Base-by-base conservation (phyloP, 2,113 vertebrate species). In the Manacus vitellinus region DNA sequence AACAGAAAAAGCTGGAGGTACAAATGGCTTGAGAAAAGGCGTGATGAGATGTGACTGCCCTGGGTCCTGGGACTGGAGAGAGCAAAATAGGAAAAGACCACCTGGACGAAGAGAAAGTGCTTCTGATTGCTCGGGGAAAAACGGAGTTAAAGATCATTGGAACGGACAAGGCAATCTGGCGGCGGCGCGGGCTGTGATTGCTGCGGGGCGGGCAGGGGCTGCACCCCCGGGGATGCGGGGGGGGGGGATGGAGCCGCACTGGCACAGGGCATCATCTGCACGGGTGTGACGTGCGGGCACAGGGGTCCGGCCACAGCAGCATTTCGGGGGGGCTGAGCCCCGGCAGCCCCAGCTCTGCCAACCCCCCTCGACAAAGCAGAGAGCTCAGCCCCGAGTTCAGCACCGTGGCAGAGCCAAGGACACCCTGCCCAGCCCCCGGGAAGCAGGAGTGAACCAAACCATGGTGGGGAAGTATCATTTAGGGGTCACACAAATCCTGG, bases 111-210 rank as follows among this genome's bases (percentile, higher is more conserved):
- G 96, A 88, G 96, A 96, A 96, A 95, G 54, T 14, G 79, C 85
- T 92, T 66, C 88, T 96, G 97, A 97, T 95, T 93, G 96, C 95
- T 75, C 2, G 4, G 76, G 86, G 66, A 35, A 83, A 93, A 88
- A 4, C 9, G 41, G 89, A 92, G 72, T 87, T 95, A 94, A 95
- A 80, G 94, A 77, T 96, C 95, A 96, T 97, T 81, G 89, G 94
- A 96, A 96, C 2, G 74, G 97, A 96, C 97, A 97, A 56, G 95
- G 97, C 96, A 97, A 96, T 95, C 96, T 96, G 95, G 86, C 16
- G 4, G 96, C 92, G 21, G 88, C 25, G 1, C 8, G 9, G 2
- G 39, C 77, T 4, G 5, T 72, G 90, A 95, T 95, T 85, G 94
- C 94, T 62, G 66, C 82, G 44, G 80, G 24, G 6, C 31, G 6